Conservation (phyloP, 2,797 vertebrate genomes). For the Knipowitschia caucasica region DNA sequence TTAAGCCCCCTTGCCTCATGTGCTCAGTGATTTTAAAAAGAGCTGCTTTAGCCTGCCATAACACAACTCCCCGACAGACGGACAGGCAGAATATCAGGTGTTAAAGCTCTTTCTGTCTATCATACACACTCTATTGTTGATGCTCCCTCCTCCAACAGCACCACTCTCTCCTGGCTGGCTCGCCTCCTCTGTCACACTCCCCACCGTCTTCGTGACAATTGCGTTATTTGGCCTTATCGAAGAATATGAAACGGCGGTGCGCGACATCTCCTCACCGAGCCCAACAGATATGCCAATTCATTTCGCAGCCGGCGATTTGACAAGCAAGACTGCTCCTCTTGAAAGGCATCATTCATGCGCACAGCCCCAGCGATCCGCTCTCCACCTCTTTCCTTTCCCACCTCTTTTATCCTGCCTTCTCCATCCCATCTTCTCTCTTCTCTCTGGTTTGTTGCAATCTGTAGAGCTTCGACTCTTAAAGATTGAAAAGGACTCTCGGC, state of each 20-base stretch:
- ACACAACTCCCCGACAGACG: slow-evolving; percentile 34
- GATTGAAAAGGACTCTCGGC: slow-evolving; percentile 81
- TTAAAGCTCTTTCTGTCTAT: slow-evolving; percentile 59
- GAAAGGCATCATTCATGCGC: slow-evolving; percentile 97
- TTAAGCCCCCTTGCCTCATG: slow-evolving; percentile 45
- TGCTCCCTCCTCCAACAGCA: slow-evolving; percentile 13
- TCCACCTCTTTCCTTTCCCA: slow-evolving; percentile 43
- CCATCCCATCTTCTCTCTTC: slow-evolving; percentile 53
- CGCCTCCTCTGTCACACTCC: slow-evolving; percentile 60
- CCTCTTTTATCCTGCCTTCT: slow-evolving; percentile 55
- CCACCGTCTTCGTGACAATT: slow-evolving; percentile 86
- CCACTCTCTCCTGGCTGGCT: slow-evolving; percentile 52
- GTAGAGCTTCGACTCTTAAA: slow-evolving; percentile 72
- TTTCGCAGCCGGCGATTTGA: slow-evolving; percentile 91
- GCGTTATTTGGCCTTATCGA: slow-evolving; percentile 94
- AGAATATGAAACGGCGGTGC: slow-evolving; percentile 91
- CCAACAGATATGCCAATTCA: slow-evolving; percentile 96
- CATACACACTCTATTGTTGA: slow-evolving; percentile 65
- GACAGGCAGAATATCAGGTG: slow-evolving; percentile 50
- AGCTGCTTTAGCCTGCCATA: slow-evolving; percentile 47
- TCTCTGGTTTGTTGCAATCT: slow-evolving; percentile 72
- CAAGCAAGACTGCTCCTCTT: slow-evolving; percentile 99
- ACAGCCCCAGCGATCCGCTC: slow-evolving; percentile 68
- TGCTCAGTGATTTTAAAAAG: slow-evolving; percentile 55
- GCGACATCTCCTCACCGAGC: slow-evolving; percentile 86